Percentiles rank a stretch among this genome's conserved stretches.
These are phyloP conservation scores for Mactromeris polynyma DNA, from an alignment of 2,888 invertebrate species.

Conservation along the genomic window DNA sequence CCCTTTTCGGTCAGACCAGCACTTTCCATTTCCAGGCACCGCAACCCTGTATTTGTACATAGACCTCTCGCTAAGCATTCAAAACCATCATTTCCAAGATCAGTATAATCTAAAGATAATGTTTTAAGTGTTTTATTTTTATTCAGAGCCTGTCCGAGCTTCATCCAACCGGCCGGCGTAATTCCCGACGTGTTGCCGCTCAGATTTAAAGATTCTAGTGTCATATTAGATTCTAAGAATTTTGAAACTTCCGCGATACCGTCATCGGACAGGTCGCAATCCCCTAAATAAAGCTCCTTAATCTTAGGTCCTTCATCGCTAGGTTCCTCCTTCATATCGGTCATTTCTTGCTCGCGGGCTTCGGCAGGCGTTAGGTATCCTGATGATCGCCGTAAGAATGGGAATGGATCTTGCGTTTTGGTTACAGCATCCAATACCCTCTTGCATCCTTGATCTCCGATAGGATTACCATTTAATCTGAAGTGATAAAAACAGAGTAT, in stretches of 20 bases:
- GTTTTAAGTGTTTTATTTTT: slow-evolving; percentile 76
- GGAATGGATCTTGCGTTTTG: slow-evolving; percentile 63
- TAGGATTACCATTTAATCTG: slow-evolving; percentile 81
- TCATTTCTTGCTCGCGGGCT: slow-evolving; percentile 41
- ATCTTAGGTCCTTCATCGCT: slow-evolving; percentile 61
- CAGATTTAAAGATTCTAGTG: slow-evolving; percentile 76
- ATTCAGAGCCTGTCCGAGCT: slow-evolving; percentile 78
- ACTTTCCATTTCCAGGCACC: slow-evolving; percentile 80
- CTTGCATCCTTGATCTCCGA: slow-evolving; percentile 80
- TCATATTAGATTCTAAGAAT: slow-evolving; percentile 75
- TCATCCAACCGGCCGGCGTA: slow-evolving; percentile 78
- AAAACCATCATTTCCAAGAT: slow-evolving; percentile 80
- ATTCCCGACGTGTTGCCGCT: slow-evolving; percentile 76
- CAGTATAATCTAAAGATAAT: slow-evolving; percentile 81
- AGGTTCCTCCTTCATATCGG: slow-evolving; percentile 36
- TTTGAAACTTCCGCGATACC: slow-evolving; percentile 76
- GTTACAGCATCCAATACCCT: slow-evolving; percentile 73
- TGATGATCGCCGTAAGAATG: slow-evolving; percentile 59
- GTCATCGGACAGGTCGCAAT: slow-evolving; percentile 74
- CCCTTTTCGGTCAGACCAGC: slow-evolving; percentile 79
- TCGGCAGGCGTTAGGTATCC: slow-evolving; percentile 66
- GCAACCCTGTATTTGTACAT: slow-evolving; percentile 75
- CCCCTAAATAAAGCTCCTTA: slow-evolving; percentile 80
- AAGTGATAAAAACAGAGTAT: slow-evolving; percentile 7
- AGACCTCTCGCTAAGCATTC: slow-evolving; percentile 76